A percentile compares a stretch with the other conserved stretches of the same genome.
Evolutionary conservation across 2,888 invertebrate genomes (phyloP).

Genomic region (Empis livida): DNA sequence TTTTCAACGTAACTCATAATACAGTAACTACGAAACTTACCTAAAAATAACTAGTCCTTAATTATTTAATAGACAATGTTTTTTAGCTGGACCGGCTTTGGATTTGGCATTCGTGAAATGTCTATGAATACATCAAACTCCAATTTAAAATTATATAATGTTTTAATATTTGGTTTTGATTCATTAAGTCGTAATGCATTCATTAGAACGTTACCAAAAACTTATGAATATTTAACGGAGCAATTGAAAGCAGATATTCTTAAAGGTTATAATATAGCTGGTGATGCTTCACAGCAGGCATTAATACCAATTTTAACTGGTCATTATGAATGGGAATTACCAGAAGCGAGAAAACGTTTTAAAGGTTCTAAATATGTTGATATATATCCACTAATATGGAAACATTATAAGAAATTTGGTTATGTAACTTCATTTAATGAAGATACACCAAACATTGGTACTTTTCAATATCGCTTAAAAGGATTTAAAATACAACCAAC

Average conservation of each 20-base stretch:
- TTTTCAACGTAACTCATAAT: slow-evolving; percentile 16
- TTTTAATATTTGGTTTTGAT: slow-evolving; percentile 79
- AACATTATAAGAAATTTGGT: slow-evolving; percentile 55
- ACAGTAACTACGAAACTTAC: no score
- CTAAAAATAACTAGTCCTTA: neutral
- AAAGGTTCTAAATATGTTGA: slow-evolving; percentile 53
- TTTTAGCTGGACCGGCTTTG: no score
- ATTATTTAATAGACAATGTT: no score
- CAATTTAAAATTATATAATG: slow-evolving; percentile 38
- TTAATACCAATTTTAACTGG: slow-evolving; percentile 80
- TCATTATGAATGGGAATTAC: slow-evolving; percentile 70
- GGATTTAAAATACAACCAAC: slow-evolving; percentile 83
- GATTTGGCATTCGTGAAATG: no score
- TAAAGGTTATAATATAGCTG: slow-evolving; percentile 71
- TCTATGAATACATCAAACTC: no score
- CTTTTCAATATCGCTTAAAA: slow-evolving; percentile 79
- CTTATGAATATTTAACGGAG: slow-evolving; percentile 53
- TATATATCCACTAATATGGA: slow-evolving; percentile 77
- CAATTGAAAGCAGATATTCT: slow-evolving; percentile 49
- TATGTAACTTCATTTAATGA: slow-evolving; percentile 75
- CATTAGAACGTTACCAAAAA: slow-evolving; percentile 62
- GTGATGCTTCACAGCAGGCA: slow-evolving; percentile 78
- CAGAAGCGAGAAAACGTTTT: slow-evolving; percentile 64
- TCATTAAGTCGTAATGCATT: slow-evolving; percentile 75
- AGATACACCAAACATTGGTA: slow-evolving; percentile 70